Conservation (phyloP, 23 tunicate genomes). For the Halocynthia aurantium region DNA sequence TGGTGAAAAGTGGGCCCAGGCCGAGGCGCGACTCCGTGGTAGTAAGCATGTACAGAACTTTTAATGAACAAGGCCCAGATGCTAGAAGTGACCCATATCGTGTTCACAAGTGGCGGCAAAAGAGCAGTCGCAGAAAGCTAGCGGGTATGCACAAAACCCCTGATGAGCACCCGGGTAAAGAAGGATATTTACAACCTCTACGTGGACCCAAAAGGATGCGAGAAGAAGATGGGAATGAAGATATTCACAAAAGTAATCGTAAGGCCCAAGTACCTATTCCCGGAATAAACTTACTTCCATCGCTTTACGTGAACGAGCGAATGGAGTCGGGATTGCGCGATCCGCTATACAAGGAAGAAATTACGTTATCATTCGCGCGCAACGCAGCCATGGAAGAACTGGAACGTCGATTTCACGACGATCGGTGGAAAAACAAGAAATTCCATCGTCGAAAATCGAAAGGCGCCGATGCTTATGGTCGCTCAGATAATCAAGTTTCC, state of each 20-base stretch:
- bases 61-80: conserved; percentile 26
- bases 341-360: background rate
- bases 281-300: conserved; percentile 7
- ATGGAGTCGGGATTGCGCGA: background rate
- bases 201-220: too few relatives aligned
- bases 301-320: conserved; percentile 7
- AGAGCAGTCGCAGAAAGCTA: conserved; percentile 39
- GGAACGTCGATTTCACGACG: conserved; percentile 18
- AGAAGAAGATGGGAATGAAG: too few relatives aligned
- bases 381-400: conserved; percentile 22
- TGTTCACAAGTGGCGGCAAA: conserved; percentile 71
- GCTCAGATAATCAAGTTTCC: too few relatives aligned
- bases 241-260: too few relatives aligned
- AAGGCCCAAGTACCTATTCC: conserved; percentile 5
- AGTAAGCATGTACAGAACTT: background rate
- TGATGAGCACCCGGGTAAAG: too few relatives aligned
- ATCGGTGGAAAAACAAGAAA: conserved; percentile 13
- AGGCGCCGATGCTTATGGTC: background rate
- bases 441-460: background rate
- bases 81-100: conserved; percentile 39
- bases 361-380: conserved; percentile 11
- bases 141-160: background rate
- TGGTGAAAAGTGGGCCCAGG: background rate
- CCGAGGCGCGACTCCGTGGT: background rate
- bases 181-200: too few relatives aligned